A percentile compares a stretch with the other conserved stretches of the same genome.
Evolutionary conservation across 2,113 vertebrate genomes (phyloP).

Genomic region (Cyanistes caeruleus): DNA sequence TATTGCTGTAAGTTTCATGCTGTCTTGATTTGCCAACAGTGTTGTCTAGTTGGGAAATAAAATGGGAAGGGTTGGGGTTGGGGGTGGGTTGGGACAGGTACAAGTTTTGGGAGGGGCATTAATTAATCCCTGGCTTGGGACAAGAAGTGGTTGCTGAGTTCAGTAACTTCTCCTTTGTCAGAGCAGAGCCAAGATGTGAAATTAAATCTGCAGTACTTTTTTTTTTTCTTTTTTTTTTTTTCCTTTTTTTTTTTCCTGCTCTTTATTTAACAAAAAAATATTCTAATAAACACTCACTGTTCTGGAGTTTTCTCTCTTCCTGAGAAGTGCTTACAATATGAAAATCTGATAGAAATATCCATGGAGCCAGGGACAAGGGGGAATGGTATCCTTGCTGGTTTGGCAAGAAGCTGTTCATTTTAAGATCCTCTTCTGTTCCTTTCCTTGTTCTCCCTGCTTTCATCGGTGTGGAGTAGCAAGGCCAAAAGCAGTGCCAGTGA

Average conservation of each 20-base stretch:
- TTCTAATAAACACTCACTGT: constrained; percentile 72
- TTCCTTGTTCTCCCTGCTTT: constrained; percentile 36
- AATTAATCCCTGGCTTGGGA: constrained; percentile 72
- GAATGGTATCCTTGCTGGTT: constrained; percentile 53
- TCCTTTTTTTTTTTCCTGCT: background rate
- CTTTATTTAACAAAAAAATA: constrained; percentile 69
- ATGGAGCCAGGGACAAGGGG: constrained; percentile 15
- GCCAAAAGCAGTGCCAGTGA: constrained; percentile 19
- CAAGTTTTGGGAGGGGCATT: constrained; percentile 62
- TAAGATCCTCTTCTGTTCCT: constrained; percentile 28
- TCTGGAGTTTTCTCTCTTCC: constrained; percentile 67
- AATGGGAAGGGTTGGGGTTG: constrained; percentile 38
- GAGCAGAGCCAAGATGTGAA: constrained; percentile 78
- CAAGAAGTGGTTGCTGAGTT: constrained; percentile 56
- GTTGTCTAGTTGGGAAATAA: constrained; percentile 68
- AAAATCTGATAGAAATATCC: constrained; percentile 2
- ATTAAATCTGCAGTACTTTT: constrained; percentile 70
- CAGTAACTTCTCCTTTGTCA: constrained; percentile 70
- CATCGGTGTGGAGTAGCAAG: constrained; percentile 21
- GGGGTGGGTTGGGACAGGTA: background rate
- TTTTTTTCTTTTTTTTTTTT: background rate
- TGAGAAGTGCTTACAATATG: background rate
- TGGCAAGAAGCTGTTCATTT: constrained; percentile 39
- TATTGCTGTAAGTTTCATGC: constrained; percentile 64
- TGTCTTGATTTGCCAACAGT: constrained; percentile 71